These are phyloP conservation scores for Cybosia mesomella DNA, from an alignment of 2,888 invertebrate genomes.

Conservation along the genomic window DNA sequence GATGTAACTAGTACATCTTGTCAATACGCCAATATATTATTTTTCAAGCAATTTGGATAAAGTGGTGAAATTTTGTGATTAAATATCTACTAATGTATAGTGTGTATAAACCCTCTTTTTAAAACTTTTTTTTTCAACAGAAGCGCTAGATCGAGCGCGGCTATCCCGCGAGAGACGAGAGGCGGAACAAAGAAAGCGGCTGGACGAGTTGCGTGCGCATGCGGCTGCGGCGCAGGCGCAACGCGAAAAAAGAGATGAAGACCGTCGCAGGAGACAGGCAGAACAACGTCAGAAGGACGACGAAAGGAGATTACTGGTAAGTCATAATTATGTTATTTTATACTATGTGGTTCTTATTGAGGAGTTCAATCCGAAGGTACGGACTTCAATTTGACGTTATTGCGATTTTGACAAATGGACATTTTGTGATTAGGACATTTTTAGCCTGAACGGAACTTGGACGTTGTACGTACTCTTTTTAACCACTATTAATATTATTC, in stretches of 20 bases:
- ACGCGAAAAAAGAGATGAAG: conserved; percentile 95
- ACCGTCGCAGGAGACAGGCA: conserved; percentile 93
- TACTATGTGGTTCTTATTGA: no score
- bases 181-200: conserved; percentile 94
- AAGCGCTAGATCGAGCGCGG: conserved; percentile 89
- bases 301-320: conserved; percentile 85
- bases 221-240: conserved; percentile 95
- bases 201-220: conserved; percentile 96
- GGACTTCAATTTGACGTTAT: no score
- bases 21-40: no score
- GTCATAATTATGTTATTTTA: not conserved
- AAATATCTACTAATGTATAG: no score
- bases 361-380: no score
- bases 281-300: conserved; percentile 93
- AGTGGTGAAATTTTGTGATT: not conserved
- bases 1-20: no score
- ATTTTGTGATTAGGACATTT: no score
- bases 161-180: conserved; percentile 95
- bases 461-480: no score
- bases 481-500: no score
- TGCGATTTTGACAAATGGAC: no score
- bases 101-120: not conserved
- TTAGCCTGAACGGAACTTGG: no score
- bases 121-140: conserved; percentile 49
- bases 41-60: no score